These are phyloP conservation scores for Pristis pectinata DNA, from an alignment of 2,797 vertebrate genomes.

Conservation along the genomic window DNA sequence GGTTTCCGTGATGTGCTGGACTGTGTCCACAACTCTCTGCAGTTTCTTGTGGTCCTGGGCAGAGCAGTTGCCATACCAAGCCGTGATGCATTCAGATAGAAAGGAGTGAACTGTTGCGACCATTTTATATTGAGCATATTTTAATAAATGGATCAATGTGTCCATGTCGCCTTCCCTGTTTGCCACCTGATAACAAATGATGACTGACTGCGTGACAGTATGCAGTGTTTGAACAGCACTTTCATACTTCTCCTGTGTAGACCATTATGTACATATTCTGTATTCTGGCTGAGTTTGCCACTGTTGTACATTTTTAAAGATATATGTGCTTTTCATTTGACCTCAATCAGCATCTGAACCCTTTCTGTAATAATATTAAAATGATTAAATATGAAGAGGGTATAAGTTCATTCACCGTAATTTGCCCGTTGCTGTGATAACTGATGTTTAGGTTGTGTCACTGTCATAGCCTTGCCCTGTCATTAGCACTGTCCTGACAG, in stretches of 20 bases:
- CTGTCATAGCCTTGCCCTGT: slow-evolving; percentile 13
- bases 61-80: too few relatives aligned
- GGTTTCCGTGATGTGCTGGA: too few relatives aligned
- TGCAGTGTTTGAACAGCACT: background rate
- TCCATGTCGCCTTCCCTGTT: background rate
- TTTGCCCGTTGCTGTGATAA: background rate
- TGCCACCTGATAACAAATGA: background rate
- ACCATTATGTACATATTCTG: background rate
- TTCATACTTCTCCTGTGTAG: background rate
- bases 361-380: background rate
- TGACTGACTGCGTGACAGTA: background rate
- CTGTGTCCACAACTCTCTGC: too few relatives aligned
- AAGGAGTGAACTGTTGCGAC: too few relatives aligned
- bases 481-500: slow-evolving; percentile 47
- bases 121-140: background rate
- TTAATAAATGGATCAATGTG: background rate
- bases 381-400: background rate
- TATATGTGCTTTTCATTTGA: background rate
- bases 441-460: background rate
- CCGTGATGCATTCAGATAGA: too few relatives aligned
- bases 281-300: background rate
- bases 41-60: too few relatives aligned
- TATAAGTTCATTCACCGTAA: background rate
- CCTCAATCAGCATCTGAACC: slow-evolving; percentile 11
- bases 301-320: background rate